Evolutionary conservation across 2,113 vertebrate species (phyloP), one percentile per base, ranked within the genome.

Genomic region (Sturnira hondurensis): DNA sequence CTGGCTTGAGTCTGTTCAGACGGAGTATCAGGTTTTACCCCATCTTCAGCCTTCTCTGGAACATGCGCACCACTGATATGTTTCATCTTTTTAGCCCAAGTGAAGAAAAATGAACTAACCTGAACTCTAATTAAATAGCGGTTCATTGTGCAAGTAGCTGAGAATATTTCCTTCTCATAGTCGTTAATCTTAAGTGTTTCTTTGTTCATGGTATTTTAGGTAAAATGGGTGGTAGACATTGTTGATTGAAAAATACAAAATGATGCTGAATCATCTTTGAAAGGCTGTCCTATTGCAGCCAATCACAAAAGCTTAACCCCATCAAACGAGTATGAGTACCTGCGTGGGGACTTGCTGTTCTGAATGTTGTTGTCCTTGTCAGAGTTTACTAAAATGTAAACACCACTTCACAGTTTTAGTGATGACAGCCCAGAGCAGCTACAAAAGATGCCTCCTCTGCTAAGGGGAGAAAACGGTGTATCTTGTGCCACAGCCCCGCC

Each of bases 81-180:
- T 86, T 84, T 70, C 13, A 91, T 56, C 47, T 71, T 88, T 96
- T 86, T 76, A 92, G 63, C 20, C 31, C 68, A 95, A 87, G 33
- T 92, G 56, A 88, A 14, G 36, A 65, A 87, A 98, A 95, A 63
- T 81, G 36, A 89, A 68, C 88, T 76, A 81, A 84, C 24, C 38
- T 36, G 74, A 95, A 88, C 28, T 77, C 7, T 83, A 86, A 85
- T 87, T 67, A 89, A 94, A 94, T 65, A 70, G 43, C 61, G 14
- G 38, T n/a, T 70, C 56, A 54, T 33, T 74, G 47, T 87, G 14
- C 7, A 82, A 76, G 50, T 24, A 77, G 33, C 43, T 24, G 11
- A 78, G 84, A 76, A 31, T 50, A 68, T 83, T 86, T 86, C 92
- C 28, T 91, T 91, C 28, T 85, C 52, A 80, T 45, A 47, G 16